Base-by-base conservation (phyloP, 2,797 vertebrate genomes). In the Trematomus bernacchii region DNA sequence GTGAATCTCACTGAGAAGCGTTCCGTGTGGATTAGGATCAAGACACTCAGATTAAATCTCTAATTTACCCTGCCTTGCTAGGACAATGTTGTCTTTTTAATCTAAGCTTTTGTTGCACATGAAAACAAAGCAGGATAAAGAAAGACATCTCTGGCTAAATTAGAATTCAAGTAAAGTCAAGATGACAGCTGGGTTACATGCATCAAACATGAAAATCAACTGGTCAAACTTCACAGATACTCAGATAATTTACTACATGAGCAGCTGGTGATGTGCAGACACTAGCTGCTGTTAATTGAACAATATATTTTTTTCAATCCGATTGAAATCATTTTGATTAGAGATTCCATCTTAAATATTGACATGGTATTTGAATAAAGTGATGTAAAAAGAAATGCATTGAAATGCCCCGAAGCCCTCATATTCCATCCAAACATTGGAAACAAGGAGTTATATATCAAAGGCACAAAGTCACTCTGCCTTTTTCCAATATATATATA, bases 21-120 rank as follows among this genome's bases (percentile, higher is more conserved):
- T 53, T 78, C 15, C 2, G 0, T 60, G 44, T 30, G 74, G 74
- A 83, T 86, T 73, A 83, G 54, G 51, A 79, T 77, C 71, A 73
- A 42, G 2, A 65, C 23, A 19, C 8, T 21, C 43, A 60, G 40
- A 72, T 81, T 27, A 75, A 72, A 78, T 66, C 66, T 63, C 62
- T 60, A 44, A 51, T 6, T 55, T 60, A 16, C 16, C 5, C 66
- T 33, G 58, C 43, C 40, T 47, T 53, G 23, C 15, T 33, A 30
- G 33, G 37, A 15, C 60, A 33, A 37, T 37, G 27, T 33, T 59
- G 58, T 63, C 19, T 11, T 73, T 79, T 27, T 60, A 65, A 70
- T 69, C 50, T 23, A 12, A 50, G 58, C 58, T 73, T 67, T 74
- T 63, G 40, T 72, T 62, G 40, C 43, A 71, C 46, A 48, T 4